Conservation (phyloP, 2,888 invertebrate genomes). For the Caprella mutica region DNA sequence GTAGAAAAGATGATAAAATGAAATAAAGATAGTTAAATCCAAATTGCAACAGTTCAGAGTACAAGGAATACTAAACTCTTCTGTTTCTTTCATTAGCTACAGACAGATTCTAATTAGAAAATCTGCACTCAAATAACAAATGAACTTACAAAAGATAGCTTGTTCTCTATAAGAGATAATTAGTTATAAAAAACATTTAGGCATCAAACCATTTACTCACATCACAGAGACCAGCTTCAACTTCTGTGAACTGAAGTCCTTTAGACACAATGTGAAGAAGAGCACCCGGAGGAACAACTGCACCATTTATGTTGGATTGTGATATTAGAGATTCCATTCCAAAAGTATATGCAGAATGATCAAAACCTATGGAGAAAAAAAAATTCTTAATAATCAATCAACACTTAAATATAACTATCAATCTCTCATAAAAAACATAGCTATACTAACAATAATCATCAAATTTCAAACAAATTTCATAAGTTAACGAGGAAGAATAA, state of each 20-base stretch:
- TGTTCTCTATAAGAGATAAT: too few species aligned
- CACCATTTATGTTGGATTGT: constrained; percentile 95
- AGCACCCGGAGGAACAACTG: constrained; percentile 89
- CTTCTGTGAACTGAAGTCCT: constrained; percentile 94
- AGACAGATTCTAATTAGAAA: too few species aligned
- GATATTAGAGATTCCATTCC: constrained; percentile 97
- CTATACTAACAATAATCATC: not conserved
- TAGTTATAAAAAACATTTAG: too few species aligned
- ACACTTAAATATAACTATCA: too few species aligned
- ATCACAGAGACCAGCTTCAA: constrained; percentile 93
- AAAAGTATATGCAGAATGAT: constrained; percentile 96
- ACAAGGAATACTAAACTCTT: not conserved
- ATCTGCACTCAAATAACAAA: too few species aligned
- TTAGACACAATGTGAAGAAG: constrained; percentile 90
- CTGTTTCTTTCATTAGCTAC: too few species aligned
- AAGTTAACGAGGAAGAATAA: constrained; percentile 1
- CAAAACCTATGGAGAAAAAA: constrained; percentile 61
- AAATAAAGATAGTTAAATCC: not conserved
- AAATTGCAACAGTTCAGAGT: too few species aligned
- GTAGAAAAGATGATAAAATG: too few species aligned
- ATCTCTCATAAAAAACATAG: not conserved
- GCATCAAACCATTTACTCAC: too few species aligned
- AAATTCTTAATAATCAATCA: too few species aligned
- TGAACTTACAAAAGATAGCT: too few species aligned
- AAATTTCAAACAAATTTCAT: not conserved